Conservation (phyloP, 2,113 vertebrate species). For the Heterocephalus glaber region DNA sequence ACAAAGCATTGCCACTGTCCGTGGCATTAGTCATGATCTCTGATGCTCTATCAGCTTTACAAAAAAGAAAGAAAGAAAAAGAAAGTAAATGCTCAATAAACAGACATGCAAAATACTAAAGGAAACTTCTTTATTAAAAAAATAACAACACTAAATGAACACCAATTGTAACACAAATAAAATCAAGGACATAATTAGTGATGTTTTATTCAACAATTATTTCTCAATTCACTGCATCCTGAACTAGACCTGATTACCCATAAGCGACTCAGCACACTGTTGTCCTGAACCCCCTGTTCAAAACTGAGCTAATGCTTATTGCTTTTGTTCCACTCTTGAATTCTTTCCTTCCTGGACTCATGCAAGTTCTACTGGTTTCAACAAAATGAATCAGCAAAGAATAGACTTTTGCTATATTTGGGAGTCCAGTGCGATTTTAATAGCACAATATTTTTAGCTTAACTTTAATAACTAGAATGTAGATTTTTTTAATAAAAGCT, state of each 20-base stretch:
- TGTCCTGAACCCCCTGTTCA: background rate
- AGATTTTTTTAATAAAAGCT: constrained; percentile 40
- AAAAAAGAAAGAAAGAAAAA: background rate
- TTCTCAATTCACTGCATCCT: constrained; percentile 30
- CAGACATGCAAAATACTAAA: background rate
- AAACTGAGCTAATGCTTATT: background rate
- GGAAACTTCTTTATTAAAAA: background rate
- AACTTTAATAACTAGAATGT: constrained; percentile 49
- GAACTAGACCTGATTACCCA: background rate
- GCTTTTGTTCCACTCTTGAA: background rate
- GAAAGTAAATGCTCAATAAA: constrained; percentile 8
- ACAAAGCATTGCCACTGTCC: background rate
- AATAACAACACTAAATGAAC: background rate
- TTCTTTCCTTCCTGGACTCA: background rate
- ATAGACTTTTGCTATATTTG: background rate
- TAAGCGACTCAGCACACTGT: background rate
- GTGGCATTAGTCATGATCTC: background rate
- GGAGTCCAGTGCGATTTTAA: constrained; percentile 5
- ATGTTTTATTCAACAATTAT: background rate
- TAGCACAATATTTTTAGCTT: constrained; percentile 26
- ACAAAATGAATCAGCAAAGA: background rate
- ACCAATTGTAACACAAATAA: background rate
- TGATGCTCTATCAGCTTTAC: background rate
- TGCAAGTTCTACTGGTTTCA: background rate
- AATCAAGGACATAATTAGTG: background rate